A percentile compares a stretch with the other conserved stretches of the same genome.
These are phyloP conservation scores for Morinoia aosen DNA, from an alignment of 2,888 invertebrate genomes.

Conservation along the genomic window DNA sequence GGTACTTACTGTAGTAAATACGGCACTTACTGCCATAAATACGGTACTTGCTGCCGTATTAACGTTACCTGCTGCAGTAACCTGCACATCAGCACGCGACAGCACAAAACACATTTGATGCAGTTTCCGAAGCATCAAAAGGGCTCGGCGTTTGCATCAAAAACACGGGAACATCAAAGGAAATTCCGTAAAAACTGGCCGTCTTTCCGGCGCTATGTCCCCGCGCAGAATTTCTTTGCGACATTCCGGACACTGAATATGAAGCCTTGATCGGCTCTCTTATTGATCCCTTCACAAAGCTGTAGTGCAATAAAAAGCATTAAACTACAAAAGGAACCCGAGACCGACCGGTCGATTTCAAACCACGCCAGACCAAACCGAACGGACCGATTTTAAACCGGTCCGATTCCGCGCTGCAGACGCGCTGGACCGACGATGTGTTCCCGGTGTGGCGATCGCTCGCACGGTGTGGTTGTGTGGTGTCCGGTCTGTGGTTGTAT, in stretches of 20 bases:
- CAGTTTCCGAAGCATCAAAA: not conserved
- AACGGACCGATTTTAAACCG: not conserved
- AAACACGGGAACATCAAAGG: not conserved
- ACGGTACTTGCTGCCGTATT: not conserved
- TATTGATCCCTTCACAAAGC: not conserved
- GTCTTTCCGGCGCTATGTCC: not conserved
- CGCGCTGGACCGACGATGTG: not conserved
- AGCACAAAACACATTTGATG: not conserved
- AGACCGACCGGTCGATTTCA: not conserved
- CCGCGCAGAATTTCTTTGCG: not conserved
- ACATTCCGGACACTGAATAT: not conserved
- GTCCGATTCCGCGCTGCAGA: not conserved
- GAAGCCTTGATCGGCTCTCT: not conserved
- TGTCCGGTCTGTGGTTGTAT: too few relatives aligned
- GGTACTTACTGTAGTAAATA: not conserved
- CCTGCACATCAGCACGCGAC: not conserved
- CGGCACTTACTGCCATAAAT: not conserved
- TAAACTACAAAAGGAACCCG: conserved; percentile 12
- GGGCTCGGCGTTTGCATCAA: not conserved
- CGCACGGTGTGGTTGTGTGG: too few relatives aligned
- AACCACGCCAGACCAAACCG: too few relatives aligned
- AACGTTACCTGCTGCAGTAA: not conserved
- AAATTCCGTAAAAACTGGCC: not conserved
- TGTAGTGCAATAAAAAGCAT: not conserved
- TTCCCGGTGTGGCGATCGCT: not conserved